Percentiles rank a stretch among this genome's conserved stretches.
Conservation (phyloP, 2,888 invertebrate species). For the Luperina nickerlii region DNA sequence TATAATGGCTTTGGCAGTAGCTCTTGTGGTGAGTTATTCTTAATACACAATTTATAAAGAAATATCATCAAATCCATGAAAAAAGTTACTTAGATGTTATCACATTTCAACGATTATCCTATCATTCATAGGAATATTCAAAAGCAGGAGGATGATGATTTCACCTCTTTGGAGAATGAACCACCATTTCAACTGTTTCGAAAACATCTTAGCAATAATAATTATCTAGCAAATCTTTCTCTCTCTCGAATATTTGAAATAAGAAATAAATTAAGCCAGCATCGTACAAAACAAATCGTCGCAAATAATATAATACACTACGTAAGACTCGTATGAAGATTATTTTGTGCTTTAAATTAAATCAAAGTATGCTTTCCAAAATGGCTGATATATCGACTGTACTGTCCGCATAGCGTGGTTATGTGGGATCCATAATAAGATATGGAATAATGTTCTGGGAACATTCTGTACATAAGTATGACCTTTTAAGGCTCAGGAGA, state of each 20-base stretch:
- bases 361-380: background rate
- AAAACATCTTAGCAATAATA: background rate
- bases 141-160: background rate
- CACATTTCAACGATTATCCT: background rate
- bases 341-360: background rate
- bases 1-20: slow-evolving; percentile 31
- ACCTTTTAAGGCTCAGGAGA: background rate
- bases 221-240: background rate
- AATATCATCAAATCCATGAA: background rate
- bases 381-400: background rate
- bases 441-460: background rate
- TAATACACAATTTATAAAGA: background rate
- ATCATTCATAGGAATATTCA: background rate
- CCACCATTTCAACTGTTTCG: background rate
- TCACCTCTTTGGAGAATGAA: background rate
- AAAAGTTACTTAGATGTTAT: background rate
- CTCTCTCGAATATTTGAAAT: background rate
- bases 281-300: no score
- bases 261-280: background rate
- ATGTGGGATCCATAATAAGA: background rate
- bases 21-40: slow-evolving; percentile 37
- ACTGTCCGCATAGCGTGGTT: background rate
- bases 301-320: no score
- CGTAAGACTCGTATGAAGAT: background rate
- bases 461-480: background rate